Evolutionary conservation across 2,888 invertebrate species (phyloP).

Genomic region (Acronicta psi): DNA sequence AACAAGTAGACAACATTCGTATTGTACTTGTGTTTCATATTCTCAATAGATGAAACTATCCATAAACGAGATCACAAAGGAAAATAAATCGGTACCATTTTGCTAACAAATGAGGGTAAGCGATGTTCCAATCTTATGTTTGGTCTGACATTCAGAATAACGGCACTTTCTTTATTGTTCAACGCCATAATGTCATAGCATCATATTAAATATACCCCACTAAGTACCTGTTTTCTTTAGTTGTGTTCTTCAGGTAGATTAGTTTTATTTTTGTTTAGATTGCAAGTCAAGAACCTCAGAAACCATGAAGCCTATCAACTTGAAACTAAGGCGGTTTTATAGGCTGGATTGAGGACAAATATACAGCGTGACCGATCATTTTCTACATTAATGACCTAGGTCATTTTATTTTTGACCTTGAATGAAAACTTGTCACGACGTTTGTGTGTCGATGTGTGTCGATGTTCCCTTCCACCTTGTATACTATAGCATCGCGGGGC

Average conservation of each 20-base stretch:
- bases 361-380: too few relatives aligned
- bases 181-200: conserved; percentile 53
- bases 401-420: too few relatives aligned
- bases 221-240: neutral
- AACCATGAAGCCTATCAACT: too few relatives aligned
- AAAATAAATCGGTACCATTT: conserved; percentile 76
- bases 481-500: too few relatives aligned
- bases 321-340: too few relatives aligned
- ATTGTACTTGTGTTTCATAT: conserved; percentile 63
- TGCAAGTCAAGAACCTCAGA: too few relatives aligned
- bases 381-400: too few relatives aligned
- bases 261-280: too few relatives aligned
- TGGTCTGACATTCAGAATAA: conserved; percentile 65
- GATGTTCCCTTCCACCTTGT: too few relatives aligned
- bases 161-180: conserved; percentile 58
- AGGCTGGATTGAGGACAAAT: too few relatives aligned
- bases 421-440: too few relatives aligned
- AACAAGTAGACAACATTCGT: conserved; percentile 44
- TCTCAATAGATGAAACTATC: conserved; percentile 71
- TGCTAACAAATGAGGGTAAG: conserved; percentile 76
- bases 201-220: conserved; percentile 37
- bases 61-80: conserved; percentile 70
- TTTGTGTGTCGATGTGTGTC: too few relatives aligned
- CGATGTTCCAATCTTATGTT: conserved; percentile 73
- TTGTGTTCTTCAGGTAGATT: neutral